Percentiles rank a stretch among this genome's conserved stretches.
phyloP scores from a whole-genome alignment of 2,888 invertebrate genomes.

The Drosophila cognata region DNA sequence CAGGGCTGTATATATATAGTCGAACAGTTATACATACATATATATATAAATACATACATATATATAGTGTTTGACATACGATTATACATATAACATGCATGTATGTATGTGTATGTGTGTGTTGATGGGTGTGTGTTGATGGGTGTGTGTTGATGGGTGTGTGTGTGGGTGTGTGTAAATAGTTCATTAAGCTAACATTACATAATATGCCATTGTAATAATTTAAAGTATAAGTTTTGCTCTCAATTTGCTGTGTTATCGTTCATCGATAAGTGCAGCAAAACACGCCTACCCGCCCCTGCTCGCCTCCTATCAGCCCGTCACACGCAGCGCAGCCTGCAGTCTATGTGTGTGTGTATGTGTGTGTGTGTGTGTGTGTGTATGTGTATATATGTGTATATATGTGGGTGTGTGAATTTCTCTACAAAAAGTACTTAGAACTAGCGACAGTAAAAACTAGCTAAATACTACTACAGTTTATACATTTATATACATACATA shows the following conservation, averaged over 20 bases:
- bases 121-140: constrained; percentile 2
- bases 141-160: constrained; percentile 13
- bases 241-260: constrained; percentile 28
- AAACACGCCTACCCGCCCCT: constrained; percentile 14
- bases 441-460: constrained; percentile 55
- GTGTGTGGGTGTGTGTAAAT: constrained; percentile 29
- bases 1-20: background rate
- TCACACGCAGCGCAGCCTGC: constrained; percentile 47
- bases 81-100: constrained; percentile 23
- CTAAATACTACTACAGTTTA: constrained; percentile 57
- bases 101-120: constrained; percentile 14
- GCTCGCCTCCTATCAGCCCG: constrained; percentile 20
- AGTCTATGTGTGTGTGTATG: constrained; percentile 16
- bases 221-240: constrained; percentile 60
- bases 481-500: constrained; percentile 25
- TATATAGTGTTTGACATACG: constrained; percentile 17
- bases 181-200: constrained; percentile 61
- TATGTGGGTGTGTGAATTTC: constrained; percentile 51
- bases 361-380: constrained; percentile 20
- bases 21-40: constrained; percentile 6
- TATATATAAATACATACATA: constrained; percentile 15
- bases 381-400: too few relatives aligned
- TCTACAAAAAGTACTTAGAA: constrained; percentile 61
- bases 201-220: constrained; percentile 59
- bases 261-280: constrained; percentile 26